Percentiles rank a stretch among this genome's conserved stretches.
These are phyloP conservation scores for Corvus moneduloides DNA, from an alignment of 2,113 vertebrate genomes.

Conservation along the genomic window DNA sequence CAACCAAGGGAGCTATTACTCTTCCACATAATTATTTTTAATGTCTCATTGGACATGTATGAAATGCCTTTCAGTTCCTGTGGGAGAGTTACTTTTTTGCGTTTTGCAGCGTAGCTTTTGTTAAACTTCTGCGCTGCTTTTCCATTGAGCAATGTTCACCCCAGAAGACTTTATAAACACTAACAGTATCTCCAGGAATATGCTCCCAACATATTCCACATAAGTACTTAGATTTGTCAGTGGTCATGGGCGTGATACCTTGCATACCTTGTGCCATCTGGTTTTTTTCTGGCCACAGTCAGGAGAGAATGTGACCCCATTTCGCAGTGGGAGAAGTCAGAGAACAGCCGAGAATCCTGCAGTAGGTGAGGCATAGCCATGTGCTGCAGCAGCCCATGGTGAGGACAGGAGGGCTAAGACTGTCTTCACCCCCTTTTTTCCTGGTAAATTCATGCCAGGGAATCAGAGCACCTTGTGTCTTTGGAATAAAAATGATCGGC, in stretches of 20 bases:
- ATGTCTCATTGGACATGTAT: slow-evolving; percentile 79
- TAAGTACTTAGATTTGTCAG: neutral
- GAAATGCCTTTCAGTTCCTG: slow-evolving; percentile 79
- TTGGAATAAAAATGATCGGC: neutral
- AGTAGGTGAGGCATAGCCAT: neutral
- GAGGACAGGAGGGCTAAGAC: neutral
- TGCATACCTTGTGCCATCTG: neutral
- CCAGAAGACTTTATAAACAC: slow-evolving; percentile 51
- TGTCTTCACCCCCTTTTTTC: neutral
- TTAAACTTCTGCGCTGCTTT: slow-evolving; percentile 64
- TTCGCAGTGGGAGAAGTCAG: neutral
- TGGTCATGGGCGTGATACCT: neutral
- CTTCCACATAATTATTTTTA: slow-evolving; percentile 82
- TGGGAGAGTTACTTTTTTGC: slow-evolving; percentile 72
- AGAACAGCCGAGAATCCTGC: neutral
- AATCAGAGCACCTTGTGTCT: neutral
- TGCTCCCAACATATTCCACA: neutral
- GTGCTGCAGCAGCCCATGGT: neutral
- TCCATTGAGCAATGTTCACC: slow-evolving; percentile 60
- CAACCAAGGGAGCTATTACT: slow-evolving; percentile 83
- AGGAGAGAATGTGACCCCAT: neutral
- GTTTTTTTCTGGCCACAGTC: neutral
- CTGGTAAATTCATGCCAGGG: neutral
- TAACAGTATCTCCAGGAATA: slow-evolving; percentile 16
- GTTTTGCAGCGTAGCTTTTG: slow-evolving; percentile 60